Evolutionary conservation across 2,888 invertebrate genomes (phyloP), one percentile per base, ranked within the genome.

Genomic region (Amphipyra tragopoginis): DNA sequence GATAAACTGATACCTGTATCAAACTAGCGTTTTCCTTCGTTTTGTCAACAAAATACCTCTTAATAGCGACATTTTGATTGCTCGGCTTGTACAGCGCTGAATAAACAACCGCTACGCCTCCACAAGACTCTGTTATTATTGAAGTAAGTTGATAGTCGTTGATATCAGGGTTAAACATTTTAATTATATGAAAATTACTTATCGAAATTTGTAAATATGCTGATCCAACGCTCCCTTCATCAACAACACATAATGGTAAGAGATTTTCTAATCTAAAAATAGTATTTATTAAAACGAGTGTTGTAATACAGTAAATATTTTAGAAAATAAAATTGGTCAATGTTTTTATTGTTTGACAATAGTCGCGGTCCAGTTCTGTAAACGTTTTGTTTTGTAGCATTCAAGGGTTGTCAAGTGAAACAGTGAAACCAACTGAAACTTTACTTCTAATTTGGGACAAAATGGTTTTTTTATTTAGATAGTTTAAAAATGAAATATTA

Each of bases 41-140:
- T 83, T 96, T 96, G 81, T 98, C 97, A 87, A 97, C 95, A 82
- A 97, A 96, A 88, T 97, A 97, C 82, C 97, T 96, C 84, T 97
- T 97, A 36, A 97, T 91, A 4, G 97, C 97, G 57, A 97, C 96
- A 91, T 96, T 95, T 72, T 96, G 96, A 60, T 96, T 96, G 53
- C 95, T 96, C 8, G 96, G 96, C 68, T 95, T 94, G 86, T 97
- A 96, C 72, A 96, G 95, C 11, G 97, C 97, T 50, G 97, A 95
- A 84, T 97, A 96, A 21, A 97, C 97, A 2, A 96, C 95, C 9
- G 97, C 97, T 68, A 95, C 95, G 50, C 96, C 96, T 79, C 96
- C 96, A 86, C 96, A 97, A 82, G 97, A 97, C 81, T 96, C 96
- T 0, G 96, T 96, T 82, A 97, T 89, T 79, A 96, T 95, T 50